phyloP scores from a whole-genome alignment of 2,113 vertebrate genomes.

The Xiphias gladius region DNA sequence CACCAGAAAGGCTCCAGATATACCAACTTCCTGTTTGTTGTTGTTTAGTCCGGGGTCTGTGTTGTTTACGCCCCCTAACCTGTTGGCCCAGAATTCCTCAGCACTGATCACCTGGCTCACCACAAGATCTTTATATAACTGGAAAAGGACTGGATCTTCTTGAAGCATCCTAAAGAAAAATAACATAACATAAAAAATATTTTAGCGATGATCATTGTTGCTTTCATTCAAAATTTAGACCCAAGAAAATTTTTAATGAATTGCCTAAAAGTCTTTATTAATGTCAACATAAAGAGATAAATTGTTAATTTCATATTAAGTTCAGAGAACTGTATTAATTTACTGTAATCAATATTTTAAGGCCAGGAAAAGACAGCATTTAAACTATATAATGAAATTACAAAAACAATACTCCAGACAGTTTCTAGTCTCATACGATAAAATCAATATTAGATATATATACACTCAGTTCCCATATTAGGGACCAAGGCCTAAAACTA shows the following conservation, averaged over 20 bases:
- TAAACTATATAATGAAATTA: background rate
- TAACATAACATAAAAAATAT: background rate
- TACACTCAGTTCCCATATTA: background rate
- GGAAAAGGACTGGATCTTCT: slow-evolving; percentile 98
- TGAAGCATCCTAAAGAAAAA: slow-evolving; percentile 93
- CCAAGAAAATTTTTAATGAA: background rate
- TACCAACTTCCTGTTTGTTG: slow-evolving; percentile 96
- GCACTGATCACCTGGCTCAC: slow-evolving; percentile 98
- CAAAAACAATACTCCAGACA: background rate
- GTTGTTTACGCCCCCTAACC: slow-evolving; percentile 90
- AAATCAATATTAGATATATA: too few relatives aligned
- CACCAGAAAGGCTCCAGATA: slow-evolving; percentile 99
- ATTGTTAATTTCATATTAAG: background rate
- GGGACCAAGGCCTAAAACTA: background rate
- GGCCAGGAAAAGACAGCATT: background rate
- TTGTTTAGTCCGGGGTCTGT: slow-evolving; percentile 84
- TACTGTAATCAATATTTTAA: background rate
- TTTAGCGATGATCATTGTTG: background rate
- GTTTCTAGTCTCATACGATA: too few relatives aligned
- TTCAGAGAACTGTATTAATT: background rate
- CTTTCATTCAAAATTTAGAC: background rate
- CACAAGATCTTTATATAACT: slow-evolving; percentile 98
- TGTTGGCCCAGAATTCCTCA: slow-evolving; percentile 99
- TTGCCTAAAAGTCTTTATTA: background rate
- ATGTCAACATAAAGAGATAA: background rate